Evolutionary conservation across 2,797 vertebrate species (phyloP).

Genomic region (Melopsittacus undulatus): DNA sequence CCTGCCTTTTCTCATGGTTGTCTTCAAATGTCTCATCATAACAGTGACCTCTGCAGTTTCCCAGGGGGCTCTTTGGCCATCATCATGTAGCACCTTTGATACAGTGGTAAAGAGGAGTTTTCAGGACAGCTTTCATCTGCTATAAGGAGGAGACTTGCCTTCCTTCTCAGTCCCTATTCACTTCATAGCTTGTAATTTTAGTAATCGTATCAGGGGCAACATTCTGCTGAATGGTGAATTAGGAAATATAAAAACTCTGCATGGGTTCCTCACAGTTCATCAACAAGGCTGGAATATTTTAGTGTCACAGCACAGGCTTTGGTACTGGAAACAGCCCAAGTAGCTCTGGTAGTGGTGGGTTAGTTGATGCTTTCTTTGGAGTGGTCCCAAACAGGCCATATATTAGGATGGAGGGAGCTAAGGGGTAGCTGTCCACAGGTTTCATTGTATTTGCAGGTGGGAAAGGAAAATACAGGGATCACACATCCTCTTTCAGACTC

Average conservation of each 20-base stretch:
- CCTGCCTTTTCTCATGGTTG: neutral
- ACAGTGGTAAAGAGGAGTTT: neutral
- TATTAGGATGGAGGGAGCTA: neutral
- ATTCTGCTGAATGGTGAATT: neutral
- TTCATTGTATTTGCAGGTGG: neutral
- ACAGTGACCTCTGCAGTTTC: neutral
- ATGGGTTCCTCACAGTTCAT: neutral
- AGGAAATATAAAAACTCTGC: neutral
- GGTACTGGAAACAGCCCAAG: accelerated
- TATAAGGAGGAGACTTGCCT: accelerated
- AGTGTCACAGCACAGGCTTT: accelerated
- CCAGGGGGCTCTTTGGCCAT: neutral
- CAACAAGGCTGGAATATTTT: neutral
- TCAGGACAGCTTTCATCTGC: neutral
- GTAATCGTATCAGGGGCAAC: neutral
- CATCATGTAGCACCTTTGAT: neutral
- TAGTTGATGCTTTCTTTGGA: neutral
- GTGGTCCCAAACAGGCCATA: neutral
- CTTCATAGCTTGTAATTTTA: neutral
- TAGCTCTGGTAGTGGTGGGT: accelerated
- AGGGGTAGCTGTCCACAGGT: neutral
- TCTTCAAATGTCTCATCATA: neutral
- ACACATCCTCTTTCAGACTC: neutral
- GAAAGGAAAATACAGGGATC: neutral
- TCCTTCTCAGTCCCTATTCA: neutral